These are phyloP conservation scores for Mandrillus leucophaeus DNA, from an alignment of 2,113 vertebrate species.

Conservation along the genomic window DNA sequence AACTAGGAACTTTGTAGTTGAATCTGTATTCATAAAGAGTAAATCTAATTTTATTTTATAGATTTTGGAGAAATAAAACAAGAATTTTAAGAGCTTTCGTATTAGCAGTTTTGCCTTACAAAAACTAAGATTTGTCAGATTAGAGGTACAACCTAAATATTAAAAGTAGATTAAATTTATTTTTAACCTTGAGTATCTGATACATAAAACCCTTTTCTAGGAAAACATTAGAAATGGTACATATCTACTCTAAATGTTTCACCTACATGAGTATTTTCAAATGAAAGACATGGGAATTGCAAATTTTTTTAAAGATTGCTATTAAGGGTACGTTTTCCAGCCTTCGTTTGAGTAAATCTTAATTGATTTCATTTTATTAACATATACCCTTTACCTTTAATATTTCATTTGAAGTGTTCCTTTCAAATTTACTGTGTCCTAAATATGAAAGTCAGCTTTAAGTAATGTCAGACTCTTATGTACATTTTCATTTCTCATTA, in stretches of 20 bases:
- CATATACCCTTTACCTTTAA: not conserved
- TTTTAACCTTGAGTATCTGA: not conserved
- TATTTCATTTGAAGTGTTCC: constrained; percentile 10
- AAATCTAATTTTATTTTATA: not conserved
- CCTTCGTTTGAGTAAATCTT: constrained; percentile 26
- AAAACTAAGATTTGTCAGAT: not conserved
- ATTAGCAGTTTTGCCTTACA: not conserved
- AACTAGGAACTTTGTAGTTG: constrained; percentile 8
- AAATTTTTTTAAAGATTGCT: not conserved
- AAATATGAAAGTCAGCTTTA: constrained; percentile 18
- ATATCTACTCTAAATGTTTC: not conserved
- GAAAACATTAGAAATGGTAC: not conserved
- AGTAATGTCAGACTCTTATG: not conserved
- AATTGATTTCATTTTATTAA: constrained; percentile 50
- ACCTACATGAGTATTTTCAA: constrained; percentile 1
- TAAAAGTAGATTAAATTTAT: not conserved
- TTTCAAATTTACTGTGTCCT: constrained; percentile 40
- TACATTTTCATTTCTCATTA: constrained; percentile 23
- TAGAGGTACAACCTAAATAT: not conserved
- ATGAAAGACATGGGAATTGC: not conserved
- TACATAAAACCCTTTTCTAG: not conserved
- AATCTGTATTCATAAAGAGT: constrained; percentile 12
- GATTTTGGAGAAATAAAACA: constrained; percentile 22
- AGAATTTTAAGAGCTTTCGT: constrained; percentile 35
- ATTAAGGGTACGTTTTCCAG: not conserved